A percentile compares a stretch with the other conserved stretches of the same genome.
Conservation (phyloP, 2,113 vertebrate species). For the Ailuropoda melanoleuca region DNA sequence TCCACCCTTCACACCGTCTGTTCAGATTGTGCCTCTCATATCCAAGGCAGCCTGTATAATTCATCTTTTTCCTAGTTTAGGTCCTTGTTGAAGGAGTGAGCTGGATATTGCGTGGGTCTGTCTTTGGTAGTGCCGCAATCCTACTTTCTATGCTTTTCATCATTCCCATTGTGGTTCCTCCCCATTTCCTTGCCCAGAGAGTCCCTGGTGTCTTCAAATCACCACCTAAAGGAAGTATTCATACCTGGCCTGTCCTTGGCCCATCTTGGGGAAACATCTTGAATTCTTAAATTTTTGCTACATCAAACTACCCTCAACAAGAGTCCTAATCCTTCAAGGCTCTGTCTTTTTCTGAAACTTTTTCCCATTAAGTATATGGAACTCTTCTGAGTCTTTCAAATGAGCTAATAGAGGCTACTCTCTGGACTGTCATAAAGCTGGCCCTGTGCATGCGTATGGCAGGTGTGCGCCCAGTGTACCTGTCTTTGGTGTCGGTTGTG, state of each 20-base stretch:
- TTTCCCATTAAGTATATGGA: neutral
- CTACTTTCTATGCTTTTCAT: neutral
- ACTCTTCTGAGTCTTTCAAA: slow-evolving; percentile 9
- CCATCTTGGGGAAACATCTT: neutral
- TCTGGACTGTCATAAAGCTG: neutral
- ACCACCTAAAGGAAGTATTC: neutral
- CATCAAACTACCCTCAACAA: neutral
- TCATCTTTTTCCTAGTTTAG: slow-evolving; percentile 2
- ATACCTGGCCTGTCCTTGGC: neutral
- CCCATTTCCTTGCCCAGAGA: neutral
- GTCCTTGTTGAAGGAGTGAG: neutral
- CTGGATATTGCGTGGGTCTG: neutral
- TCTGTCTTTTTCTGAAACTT: neutral
- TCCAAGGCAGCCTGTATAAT: neutral
- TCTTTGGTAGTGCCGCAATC: neutral
- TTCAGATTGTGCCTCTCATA: slow-evolving; percentile 14
- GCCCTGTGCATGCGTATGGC: neutral
- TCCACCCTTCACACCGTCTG: neutral
- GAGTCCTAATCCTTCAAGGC: neutral
- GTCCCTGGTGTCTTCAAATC: neutral
- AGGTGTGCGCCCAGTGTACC: neutral
- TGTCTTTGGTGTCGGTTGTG: neutral
- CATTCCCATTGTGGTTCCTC: neutral
- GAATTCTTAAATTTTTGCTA: slow-evolving; percentile 9
- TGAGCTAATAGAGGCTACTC: neutral